Conservation (phyloP, 2,113 vertebrate genomes). For the Vireo altiloquus region DNA sequence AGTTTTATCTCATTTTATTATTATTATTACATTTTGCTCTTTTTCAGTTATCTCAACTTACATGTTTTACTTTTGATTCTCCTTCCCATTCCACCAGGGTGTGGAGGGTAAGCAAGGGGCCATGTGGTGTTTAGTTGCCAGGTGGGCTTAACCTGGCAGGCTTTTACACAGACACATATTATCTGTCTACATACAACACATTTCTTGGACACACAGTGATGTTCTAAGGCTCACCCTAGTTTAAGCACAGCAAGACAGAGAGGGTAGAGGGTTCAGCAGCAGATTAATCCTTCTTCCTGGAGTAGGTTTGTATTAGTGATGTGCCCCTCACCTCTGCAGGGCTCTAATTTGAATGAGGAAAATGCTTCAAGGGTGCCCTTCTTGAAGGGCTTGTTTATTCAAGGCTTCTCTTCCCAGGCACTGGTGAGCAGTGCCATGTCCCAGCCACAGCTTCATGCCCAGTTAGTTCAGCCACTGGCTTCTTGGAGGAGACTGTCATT, state of each 20-base stretch:
- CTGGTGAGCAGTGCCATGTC: rapidly evolving
- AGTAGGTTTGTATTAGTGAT: background rate
- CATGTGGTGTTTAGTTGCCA: background rate
- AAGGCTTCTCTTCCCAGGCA: background rate
- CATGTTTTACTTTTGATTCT: background rate
- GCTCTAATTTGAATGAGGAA: background rate
- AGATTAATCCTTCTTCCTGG: background rate
- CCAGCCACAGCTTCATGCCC: background rate
- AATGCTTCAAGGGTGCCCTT: background rate
- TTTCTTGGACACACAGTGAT: background rate
- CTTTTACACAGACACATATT: background rate
- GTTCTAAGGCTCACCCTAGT: background rate
- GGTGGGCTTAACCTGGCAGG: background rate
- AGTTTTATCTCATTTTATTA: background rate
- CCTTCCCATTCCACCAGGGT: background rate
- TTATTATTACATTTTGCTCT: background rate
- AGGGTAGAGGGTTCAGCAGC: background rate
- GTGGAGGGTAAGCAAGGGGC: background rate
- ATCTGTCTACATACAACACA: background rate
- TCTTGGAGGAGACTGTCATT: background rate
- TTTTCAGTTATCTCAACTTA: background rate
- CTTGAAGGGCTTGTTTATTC: no score
- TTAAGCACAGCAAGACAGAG: background rate
- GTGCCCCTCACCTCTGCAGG: background rate
- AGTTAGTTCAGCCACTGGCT: background rate